Percentiles rank a stretch among this genome's conserved stretches.
Conservation (phyloP, 2,113 vertebrate genomes). For the Glaucidium brasilianum region DNA sequence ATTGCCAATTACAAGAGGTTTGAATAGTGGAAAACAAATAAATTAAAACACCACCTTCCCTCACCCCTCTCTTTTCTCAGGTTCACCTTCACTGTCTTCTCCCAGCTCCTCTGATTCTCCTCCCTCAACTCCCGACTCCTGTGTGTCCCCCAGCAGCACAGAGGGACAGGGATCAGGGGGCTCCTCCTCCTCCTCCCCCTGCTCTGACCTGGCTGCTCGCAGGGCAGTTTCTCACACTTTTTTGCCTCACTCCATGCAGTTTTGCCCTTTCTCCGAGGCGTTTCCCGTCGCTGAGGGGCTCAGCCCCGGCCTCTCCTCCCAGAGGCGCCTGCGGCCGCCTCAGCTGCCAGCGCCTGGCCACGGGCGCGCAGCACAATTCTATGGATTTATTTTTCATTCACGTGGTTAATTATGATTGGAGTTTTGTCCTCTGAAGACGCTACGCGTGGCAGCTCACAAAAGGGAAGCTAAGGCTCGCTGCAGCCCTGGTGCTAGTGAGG, state of each 20-base stretch:
- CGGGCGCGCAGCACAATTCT: fast-evolving
- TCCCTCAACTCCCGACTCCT: not conserved
- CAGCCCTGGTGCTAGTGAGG: not conserved
- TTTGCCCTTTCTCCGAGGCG: no score
- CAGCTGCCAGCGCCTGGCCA: fast-evolving
- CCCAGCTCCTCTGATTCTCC: not conserved
- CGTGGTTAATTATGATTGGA: not conserved
- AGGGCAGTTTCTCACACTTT: not conserved
- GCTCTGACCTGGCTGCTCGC: not conserved
- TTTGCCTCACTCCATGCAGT: not conserved
- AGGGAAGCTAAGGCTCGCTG: not conserved
- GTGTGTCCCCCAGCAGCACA: not conserved
- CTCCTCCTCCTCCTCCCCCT: not conserved
- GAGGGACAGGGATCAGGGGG: no score
- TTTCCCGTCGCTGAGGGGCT: no score
- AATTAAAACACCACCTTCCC: not conserved
- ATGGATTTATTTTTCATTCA: not conserved
- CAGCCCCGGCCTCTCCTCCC: no score
- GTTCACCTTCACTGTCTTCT: not conserved
- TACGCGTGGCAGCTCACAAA: not conserved
- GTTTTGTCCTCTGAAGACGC: not conserved
- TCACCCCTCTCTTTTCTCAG: not conserved
- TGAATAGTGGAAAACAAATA: not conserved
- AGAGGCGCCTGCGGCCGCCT: no score
- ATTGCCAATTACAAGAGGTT: not conserved